phyloP scores from a whole-genome alignment of 2,113 vertebrate genomes.

The Erythrolamprus reginae region DNA sequence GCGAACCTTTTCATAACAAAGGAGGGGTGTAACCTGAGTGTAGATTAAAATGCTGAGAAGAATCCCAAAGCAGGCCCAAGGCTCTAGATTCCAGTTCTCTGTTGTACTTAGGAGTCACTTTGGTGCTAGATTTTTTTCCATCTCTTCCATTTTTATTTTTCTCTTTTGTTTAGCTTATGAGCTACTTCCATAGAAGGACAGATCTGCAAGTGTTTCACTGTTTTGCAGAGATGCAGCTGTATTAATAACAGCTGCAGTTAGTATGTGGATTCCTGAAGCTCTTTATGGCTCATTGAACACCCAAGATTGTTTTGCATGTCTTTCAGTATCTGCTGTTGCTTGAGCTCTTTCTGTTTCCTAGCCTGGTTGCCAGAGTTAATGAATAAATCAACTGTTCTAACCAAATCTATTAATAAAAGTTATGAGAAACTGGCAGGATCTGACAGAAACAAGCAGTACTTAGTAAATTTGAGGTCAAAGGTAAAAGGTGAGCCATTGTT shows the following conservation, averaged over 20 bases:
- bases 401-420: neutral
- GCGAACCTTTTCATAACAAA: no score
- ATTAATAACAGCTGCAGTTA: neutral
- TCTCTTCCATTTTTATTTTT: neutral
- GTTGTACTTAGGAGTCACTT: neutral
- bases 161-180: neutral
- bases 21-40: no score
- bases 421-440: neutral
- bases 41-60: neutral
- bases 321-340: neutral
- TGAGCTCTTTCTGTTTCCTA: neutral
- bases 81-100: neutral
- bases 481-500: neutral
- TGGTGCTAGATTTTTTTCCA: neutral
- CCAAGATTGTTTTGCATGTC: neutral
- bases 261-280: neutral
- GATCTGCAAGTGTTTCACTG: neutral
- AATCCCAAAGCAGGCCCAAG: neutral
- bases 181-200: neutral
- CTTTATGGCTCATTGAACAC: neutral
- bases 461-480: neutral
- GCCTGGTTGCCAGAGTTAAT: conserved; percentile 4
- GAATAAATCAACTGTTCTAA: neutral
- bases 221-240: neutral
- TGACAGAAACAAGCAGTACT: neutral